Evolutionary conservation across 2,797 vertebrate genomes (phyloP).

Genomic region (Synanceia verrucosa): DNA sequence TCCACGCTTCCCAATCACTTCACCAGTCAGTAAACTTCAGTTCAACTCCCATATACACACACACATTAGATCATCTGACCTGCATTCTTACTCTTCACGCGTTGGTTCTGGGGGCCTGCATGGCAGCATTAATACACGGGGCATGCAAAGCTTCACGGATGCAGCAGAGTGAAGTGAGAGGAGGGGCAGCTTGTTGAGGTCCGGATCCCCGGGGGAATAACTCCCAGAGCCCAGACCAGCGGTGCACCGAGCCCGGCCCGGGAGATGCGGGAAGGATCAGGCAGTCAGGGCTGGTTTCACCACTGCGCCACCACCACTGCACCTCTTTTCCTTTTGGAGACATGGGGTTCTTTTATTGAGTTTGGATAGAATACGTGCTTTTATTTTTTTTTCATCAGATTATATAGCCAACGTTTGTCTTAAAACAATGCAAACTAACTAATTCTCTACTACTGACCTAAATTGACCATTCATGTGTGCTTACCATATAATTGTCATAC

Average conservation of each 20-base stretch:
- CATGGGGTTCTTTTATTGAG: not conserved
- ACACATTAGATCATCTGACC: not conserved
- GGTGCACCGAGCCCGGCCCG: slow-evolving; percentile 24
- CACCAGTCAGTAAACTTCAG: slow-evolving; percentile 1
- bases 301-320: slow-evolving; percentile 16
- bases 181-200: slow-evolving; percentile 44
- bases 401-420: not conserved
- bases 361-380: slow-evolving; percentile 2
- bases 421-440: not conserved
- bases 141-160: slow-evolving; percentile 37
- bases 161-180: slow-evolving; percentile 34
- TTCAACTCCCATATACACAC: not conserved
- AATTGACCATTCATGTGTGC: not conserved
- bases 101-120: slow-evolving; percentile 28
- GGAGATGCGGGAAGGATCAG: slow-evolving; percentile 23
- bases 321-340: not conserved
- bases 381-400: not conserved
- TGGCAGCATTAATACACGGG: slow-evolving; percentile 36
- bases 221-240: slow-evolving; percentile 36
- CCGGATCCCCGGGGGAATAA: slow-evolving; percentile 49
- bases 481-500: not conserved
- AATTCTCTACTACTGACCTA: not conserved
- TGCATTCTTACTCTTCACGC: slow-evolving; percentile 16
- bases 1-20: not conserved
- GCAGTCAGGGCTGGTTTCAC: slow-evolving; percentile 23